These are phyloP conservation scores for Oncorhynchus tshawytscha DNA, from an alignment of 2,113 vertebrate species.

Conservation along the genomic window DNA sequence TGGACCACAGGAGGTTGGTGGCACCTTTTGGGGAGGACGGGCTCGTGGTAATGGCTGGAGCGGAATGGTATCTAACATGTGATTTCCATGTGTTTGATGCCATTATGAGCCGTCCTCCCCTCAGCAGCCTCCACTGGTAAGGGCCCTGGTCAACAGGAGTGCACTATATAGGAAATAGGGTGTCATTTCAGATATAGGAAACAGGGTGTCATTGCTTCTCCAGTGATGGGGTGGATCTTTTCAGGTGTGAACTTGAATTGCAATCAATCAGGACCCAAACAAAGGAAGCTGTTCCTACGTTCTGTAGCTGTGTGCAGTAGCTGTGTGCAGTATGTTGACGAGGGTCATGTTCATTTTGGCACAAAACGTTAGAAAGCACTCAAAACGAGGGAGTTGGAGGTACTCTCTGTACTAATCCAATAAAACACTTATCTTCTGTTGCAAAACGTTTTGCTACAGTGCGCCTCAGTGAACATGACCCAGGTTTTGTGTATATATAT, in stretches of 20 bases:
- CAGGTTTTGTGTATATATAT: constrained; percentile 58
- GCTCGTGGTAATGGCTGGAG: no score
- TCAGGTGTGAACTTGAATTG: background rate
- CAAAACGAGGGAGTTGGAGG: background rate
- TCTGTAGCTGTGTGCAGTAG: background rate
- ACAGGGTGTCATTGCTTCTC: background rate
- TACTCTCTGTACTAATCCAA: background rate
- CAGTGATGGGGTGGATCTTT: no score
- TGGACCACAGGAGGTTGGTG: no score
- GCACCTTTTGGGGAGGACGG: no score
- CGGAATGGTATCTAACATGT: no score
- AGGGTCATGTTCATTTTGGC: background rate
- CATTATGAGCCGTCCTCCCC: no score
- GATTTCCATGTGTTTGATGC: no score
- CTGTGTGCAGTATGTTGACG: background rate
- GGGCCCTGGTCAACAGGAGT: no score
- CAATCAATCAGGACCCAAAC: background rate
- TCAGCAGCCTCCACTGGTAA: no score
- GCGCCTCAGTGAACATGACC: constrained; percentile 59
- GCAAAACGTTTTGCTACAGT: constrained; percentile 55
- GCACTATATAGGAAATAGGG: no score
- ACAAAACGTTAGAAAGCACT: no score
- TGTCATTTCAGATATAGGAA: no score
- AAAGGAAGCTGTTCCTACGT: background rate
- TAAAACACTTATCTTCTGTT: background rate